phyloP scores from a whole-genome alignment of 2,113 vertebrate species.

The Scophthalmus maximus region DNA sequence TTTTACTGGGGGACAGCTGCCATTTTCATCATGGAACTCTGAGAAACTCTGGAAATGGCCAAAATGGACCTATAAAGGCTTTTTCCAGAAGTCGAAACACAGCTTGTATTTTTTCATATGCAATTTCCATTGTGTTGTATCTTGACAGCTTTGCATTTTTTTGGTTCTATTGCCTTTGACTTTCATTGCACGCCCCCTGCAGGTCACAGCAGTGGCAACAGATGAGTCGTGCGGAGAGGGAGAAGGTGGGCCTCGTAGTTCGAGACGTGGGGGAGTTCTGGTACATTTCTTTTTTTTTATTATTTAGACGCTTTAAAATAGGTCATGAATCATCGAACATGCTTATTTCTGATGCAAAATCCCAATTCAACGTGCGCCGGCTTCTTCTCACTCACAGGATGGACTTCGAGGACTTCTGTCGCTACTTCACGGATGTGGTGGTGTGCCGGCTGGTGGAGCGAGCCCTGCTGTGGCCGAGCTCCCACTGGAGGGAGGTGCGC shows the following conservation, averaged over 20 bases:
- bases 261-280: conserved; percentile 87
- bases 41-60: conserved; percentile 52
- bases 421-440: conserved; percentile 85
- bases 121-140: conserved; percentile 24
- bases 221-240: conserved; percentile 76
- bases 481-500: conserved; percentile 81
- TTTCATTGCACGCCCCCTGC: conserved; percentile 37
- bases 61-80: conserved; percentile 52
- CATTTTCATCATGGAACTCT: conserved; percentile 32
- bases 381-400: conserved; percentile 77
- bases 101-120: conserved; percentile 39
- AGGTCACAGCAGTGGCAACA: conserved; percentile 85
- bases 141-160: background rate
- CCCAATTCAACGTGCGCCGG: no score
- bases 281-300: conserved; percentile 53
- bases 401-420: conserved; percentile 86
- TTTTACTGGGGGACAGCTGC: conserved; percentile 56
- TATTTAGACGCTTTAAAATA: background rate
- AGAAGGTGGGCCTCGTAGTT: conserved; percentile 83
- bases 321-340: no score
- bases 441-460: conserved; percentile 82
- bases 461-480: conserved; percentile 74
- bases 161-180: background rate
- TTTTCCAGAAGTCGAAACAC: conserved; percentile 47
- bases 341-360: background rate